Conservation (phyloP, 1,140 invertebrate species). For the Muscidifurax raptorellus region DNA sequence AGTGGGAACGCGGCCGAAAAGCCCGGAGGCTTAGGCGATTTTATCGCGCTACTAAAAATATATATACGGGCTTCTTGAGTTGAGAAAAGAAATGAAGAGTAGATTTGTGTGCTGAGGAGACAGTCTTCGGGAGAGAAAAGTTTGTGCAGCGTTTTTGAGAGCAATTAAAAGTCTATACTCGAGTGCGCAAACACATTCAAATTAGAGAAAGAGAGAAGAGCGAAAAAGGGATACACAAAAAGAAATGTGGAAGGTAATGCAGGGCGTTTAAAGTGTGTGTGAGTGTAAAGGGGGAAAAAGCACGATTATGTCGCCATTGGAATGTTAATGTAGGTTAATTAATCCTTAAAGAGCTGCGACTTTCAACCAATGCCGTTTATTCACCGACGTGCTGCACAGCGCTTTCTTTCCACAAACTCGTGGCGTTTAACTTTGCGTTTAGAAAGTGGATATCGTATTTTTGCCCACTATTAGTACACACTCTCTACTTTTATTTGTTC, state of each 20-base stretch:
- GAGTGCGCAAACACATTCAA: background rate
- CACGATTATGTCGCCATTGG: background rate
- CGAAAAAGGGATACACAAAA: too few species aligned
- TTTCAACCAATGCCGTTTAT: background rate
- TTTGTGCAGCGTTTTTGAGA: background rate
- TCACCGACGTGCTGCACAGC: too few species aligned
- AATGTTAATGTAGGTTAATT: background rate
- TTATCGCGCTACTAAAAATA: slow-evolving; percentile 38
- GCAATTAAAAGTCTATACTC: background rate
- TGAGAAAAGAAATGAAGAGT: background rate
- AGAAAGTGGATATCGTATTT: too few species aligned
- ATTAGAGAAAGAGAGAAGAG: too few species aligned
- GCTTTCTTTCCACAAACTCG: too few species aligned
- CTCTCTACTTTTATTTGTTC: too few species aligned
- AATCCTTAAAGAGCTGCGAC: background rate
- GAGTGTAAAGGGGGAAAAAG: background rate
- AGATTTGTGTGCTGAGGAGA: background rate
- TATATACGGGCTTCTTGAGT: background rate
- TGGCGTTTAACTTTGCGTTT: too few species aligned
- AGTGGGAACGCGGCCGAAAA: background rate
- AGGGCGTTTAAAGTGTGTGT: background rate
- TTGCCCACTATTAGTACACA: too few species aligned
- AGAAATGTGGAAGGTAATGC: too few species aligned
- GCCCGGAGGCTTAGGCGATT: background rate
- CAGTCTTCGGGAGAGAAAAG: background rate